Percentiles rank a stretch among this genome's conserved stretches.
Evolutionary conservation across 2,888 invertebrate genomes (phyloP).

Genomic region (Polydesmus complanatus): DNA sequence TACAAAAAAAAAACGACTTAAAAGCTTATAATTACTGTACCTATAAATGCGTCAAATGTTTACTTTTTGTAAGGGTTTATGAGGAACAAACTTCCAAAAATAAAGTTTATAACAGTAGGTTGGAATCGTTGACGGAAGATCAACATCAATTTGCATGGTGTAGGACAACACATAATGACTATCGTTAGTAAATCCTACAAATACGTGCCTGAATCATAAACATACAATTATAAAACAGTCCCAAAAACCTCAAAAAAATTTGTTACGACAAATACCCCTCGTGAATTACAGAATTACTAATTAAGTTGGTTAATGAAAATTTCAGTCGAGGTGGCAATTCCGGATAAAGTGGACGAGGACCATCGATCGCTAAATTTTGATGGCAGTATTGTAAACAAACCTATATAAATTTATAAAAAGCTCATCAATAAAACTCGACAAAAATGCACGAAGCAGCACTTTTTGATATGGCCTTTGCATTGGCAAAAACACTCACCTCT

Average conservation of each 20-base stretch:
- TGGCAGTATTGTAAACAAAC: neutral
- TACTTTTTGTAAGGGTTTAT: constrained; percentile 39
- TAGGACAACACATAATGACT: constrained; percentile 85
- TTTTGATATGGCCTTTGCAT: no score
- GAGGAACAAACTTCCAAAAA: constrained; percentile 49
- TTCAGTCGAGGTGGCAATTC: constrained; percentile 4
- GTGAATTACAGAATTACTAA: neutral
- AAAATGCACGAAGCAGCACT: no score
- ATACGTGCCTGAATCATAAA: constrained; percentile 55
- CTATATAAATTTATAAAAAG: neutral
- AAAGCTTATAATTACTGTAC: neutral
- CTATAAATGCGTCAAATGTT: neutral
- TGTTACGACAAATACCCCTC: constrained; percentile 1
- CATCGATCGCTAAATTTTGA: neutral
- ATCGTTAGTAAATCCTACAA: constrained; percentile 89
- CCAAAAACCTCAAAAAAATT: neutral
- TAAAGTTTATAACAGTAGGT: constrained; percentile 43
- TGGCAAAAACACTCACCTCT: constrained; percentile 6
- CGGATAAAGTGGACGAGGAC: neutral
- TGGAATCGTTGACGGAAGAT: constrained; percentile 27
- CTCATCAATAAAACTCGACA: neutral
- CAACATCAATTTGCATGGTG: constrained; percentile 41
- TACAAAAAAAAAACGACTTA: constrained; percentile 11
- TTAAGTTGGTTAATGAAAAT: constrained; percentile 1
- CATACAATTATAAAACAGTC: neutral